These are phyloP conservation scores for Anguilla anguilla DNA, from an alignment of 2,797 vertebrate species.

Conservation along the genomic window DNA sequence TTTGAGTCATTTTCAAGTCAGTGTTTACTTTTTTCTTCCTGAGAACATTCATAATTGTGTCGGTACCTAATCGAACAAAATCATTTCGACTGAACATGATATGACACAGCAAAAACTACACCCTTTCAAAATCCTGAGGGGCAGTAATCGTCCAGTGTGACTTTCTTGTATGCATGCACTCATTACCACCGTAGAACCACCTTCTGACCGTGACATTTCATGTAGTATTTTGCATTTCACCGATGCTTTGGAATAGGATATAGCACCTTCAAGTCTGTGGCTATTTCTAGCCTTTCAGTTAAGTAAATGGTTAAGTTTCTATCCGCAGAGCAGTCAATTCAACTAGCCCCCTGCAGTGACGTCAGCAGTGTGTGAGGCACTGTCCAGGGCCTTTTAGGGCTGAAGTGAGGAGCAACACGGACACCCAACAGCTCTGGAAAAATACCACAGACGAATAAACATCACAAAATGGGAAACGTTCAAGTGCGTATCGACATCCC, in stretches of 20 bases:
- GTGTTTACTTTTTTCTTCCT: neutral
- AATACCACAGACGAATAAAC: neutral
- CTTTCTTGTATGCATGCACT: neutral
- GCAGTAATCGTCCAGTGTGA: neutral
- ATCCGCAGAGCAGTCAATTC: neutral
- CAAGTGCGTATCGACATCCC: constrained; percentile 56
- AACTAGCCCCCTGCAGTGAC: constrained; percentile 52
- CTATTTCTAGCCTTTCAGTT: constrained; percentile 3
- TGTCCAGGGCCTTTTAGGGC: constrained; percentile 31
- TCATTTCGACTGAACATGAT: neutral
- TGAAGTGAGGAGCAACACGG: neutral
- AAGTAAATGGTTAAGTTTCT: constrained; percentile 37
- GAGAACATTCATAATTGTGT: too few species aligned
- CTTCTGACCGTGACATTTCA: neutral
- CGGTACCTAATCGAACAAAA: neutral
- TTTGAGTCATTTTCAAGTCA: neutral
- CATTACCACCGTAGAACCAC: neutral
- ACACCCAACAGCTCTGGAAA: neutral
- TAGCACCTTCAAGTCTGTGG: neutral
- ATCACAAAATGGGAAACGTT: constrained; percentile 70
- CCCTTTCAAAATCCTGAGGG: neutral
- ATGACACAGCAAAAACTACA: neutral
- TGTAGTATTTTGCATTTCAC: neutral
- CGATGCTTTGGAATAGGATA: neutral
- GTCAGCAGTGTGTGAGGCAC: constrained; percentile 50